phyloP scores from a whole-genome alignment of 1,140 invertebrate genomes.

The Spodoptera frugiperda region DNA sequence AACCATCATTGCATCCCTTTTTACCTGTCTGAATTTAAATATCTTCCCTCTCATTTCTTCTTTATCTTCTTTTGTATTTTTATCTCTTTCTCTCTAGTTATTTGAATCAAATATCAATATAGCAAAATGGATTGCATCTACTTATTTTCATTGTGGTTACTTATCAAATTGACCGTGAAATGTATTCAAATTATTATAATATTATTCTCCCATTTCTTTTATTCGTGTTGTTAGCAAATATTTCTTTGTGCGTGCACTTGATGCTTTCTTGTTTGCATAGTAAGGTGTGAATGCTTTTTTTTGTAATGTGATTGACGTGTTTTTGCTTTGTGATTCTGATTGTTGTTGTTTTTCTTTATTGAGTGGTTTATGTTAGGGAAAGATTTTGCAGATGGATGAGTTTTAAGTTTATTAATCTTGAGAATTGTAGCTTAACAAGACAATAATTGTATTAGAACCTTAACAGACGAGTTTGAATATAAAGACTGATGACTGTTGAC shows the following conservation, averaged over 20 bases:
- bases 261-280: constrained; percentile 42
- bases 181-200: constrained; percentile 46
- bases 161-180: constrained; percentile 80
- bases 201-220: constrained; percentile 33
- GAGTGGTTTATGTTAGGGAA: background rate
- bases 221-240: background rate
- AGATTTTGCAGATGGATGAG: background rate
- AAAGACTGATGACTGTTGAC: no score
- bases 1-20: constrained; percentile 25
- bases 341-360: background rate
- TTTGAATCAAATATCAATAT: constrained; percentile 76
- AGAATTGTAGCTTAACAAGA: no score
- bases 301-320: background rate
- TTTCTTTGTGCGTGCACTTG: constrained; percentile 42
- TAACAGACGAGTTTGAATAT: no score
- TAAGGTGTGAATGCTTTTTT: background rate
- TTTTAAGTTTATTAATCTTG: background rate
- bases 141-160: constrained; percentile 63
- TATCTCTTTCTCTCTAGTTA: constrained; percentile 34
- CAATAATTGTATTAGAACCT: no score
- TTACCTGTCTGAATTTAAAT: constrained; percentile 33
- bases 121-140: constrained; percentile 52
- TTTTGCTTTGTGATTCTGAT: background rate
- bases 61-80: background rate
- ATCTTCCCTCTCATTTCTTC: constrained; percentile 33